Conservation (phyloP, 2,797 vertebrate species). For the Muscicapa comitata region DNA sequence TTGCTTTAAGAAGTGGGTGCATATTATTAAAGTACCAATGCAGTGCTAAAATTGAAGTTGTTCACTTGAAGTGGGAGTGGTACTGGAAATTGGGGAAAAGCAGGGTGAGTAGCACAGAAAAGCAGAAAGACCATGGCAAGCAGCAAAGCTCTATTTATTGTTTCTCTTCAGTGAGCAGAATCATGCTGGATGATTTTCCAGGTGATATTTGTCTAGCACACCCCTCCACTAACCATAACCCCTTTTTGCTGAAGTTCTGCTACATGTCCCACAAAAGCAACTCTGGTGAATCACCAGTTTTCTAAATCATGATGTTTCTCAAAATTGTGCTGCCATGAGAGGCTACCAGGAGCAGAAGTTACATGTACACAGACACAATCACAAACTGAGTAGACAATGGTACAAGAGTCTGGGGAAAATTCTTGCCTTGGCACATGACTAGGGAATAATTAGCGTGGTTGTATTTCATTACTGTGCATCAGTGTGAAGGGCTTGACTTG, state of each 20-base stretch:
- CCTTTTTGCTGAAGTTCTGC: background rate
- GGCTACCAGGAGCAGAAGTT: background rate
- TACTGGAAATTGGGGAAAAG: background rate
- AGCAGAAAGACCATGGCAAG: background rate
- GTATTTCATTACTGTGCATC: background rate
- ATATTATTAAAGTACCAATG: background rate
- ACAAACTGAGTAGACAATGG: background rate
- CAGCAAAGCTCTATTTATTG: background rate
- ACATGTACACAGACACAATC: fast-evolving
- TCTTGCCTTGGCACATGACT: background rate
- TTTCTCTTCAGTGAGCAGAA: background rate
- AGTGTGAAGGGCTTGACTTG: background rate
- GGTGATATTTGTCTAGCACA: background rate
- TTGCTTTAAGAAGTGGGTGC: background rate
- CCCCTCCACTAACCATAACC: background rate
- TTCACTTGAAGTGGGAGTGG: background rate
- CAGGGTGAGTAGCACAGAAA: background rate
- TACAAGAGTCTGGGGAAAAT: background rate
- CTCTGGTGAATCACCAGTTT: background rate
- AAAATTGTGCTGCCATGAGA: background rate
- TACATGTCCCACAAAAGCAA: background rate
- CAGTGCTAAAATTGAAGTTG: background rate
- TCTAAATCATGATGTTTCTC: background rate
- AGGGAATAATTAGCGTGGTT: background rate
- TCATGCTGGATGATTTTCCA: background rate